A percentile compares a stretch with the other conserved stretches of the same genome.
phyloP scores from a whole-genome alignment of 2,797 vertebrate species.

The Aplochiton taeniatus region DNA sequence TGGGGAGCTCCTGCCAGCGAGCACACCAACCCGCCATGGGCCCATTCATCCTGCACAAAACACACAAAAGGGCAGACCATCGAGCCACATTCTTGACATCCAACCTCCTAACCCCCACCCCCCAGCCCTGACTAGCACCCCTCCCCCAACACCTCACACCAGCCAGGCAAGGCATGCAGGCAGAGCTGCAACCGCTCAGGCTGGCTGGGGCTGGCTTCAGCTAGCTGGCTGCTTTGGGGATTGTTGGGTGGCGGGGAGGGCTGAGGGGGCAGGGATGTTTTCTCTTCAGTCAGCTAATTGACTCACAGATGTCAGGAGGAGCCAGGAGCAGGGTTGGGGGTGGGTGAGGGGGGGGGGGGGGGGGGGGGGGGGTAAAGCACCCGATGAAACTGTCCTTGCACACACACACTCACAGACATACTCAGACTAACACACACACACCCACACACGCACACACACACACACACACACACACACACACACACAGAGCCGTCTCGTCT shows the following conservation, averaged over 20 bases:
- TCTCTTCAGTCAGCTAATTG: constrained; percentile 81
- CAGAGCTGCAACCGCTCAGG: constrained; percentile 43
- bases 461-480: neutral
- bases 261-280: constrained; percentile 74
- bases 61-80: constrained; percentile 79
- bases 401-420: no score
- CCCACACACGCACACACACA: constrained; percentile 1
- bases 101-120: constrained; percentile 61
- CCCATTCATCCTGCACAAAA: constrained; percentile 74
- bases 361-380: constrained; percentile 38
- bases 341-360: constrained; percentile 20
- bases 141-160: constrained; percentile 68
- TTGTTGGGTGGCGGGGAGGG: constrained; percentile 65
- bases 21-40: constrained; percentile 63
- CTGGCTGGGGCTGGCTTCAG: constrained; percentile 22
- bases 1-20: constrained; percentile 51
- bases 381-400: constrained; percentile 42
- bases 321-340: no score
- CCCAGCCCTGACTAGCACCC: constrained; percentile 57
- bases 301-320: constrained; percentile 79
- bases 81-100: constrained; percentile 82
- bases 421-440: no score
- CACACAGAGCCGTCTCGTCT: constrained; percentile 19
- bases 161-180: constrained; percentile 57
- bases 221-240: constrained; percentile 42